Base-by-base conservation (phyloP, 2,888 invertebrate genomes). In the Cephalotes varians region DNA sequence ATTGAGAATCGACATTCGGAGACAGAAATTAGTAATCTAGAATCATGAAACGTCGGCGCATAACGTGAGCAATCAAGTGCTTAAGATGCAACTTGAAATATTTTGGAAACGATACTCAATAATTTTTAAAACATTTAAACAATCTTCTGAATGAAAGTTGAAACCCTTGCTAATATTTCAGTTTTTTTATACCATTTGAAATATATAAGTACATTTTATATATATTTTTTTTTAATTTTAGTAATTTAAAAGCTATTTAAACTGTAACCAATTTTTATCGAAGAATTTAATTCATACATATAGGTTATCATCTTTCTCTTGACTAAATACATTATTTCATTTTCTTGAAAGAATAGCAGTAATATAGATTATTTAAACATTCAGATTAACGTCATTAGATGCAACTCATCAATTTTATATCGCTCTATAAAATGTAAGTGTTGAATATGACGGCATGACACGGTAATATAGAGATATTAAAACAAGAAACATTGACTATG, bases 251-350 rank as follows among this genome's bases (percentile, higher is more conserved):
- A 0, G 18, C 18, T 25, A 10, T 54, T 18, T 37, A 9, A 72
- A 18, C n/a, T 4, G 3, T 37, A 1, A 3, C n/a, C 25, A 56
- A 10, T 37, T 72, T 40, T 31, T 6, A 40, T 0, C n/a, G 12
- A 37, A 25, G 12, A 25, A 31, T 37, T 51, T 25, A 37, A 25
- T 54, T 34, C 25, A 37, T 54, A 3, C 1, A 72, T 40, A 10
- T 56, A 18, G 9, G 5, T 62, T 34, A 0, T 2, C 2, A 7
- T 15, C 2, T 31, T 0, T 34, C 15, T 60, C 3, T 25, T n/a
- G 31, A 47, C 34, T 62, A 74, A 62, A 74, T 18, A 18, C 7
- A 49, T 47, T 49, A 74, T 37, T 49, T n/a, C 2, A 73, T 58
- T 58, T 44, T 40, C 12, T 74, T 34, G 34, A 37, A 64, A 47